phyloP scores from a whole-genome alignment of 2,113 vertebrate species.

The Haliaeetus leucogaster region DNA sequence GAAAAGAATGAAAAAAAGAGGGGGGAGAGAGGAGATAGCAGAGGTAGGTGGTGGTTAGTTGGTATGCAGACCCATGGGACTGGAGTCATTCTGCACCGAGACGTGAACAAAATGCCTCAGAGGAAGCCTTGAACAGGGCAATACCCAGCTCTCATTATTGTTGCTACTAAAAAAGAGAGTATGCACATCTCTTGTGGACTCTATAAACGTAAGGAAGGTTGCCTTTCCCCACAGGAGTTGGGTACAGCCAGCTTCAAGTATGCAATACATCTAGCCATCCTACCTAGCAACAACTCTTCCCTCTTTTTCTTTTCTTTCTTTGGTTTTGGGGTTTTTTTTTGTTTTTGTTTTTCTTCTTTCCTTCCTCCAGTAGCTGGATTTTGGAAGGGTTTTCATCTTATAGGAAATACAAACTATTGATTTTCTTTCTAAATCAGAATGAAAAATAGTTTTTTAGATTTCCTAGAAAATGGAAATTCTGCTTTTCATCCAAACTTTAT shows the following conservation, averaged over 20 bases:
- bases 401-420: neutral
- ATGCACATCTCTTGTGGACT: neutral
- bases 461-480: neutral
- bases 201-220: neutral
- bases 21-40: neutral
- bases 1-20: neutral
- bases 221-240: neutral
- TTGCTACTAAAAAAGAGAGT: neutral
- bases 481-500: neutral
- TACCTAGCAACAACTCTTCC: neutral
- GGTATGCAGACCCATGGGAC: neutral
- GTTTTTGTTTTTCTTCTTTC: neutral
- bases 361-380: neutral
- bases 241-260: neutral
- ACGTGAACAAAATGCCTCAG: neutral
- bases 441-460: neutral
- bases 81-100: neutral
- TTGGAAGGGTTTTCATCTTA: neutral
- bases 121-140: neutral
- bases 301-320: too few species aligned
- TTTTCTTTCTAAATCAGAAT: neutral
- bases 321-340: too few species aligned
- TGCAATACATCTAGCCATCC: neutral
- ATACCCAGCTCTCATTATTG: neutral
- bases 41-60: neutral